phyloP scores from a whole-genome alignment of 2,797 vertebrate species.

The Chromobotia macracanthus region DNA sequence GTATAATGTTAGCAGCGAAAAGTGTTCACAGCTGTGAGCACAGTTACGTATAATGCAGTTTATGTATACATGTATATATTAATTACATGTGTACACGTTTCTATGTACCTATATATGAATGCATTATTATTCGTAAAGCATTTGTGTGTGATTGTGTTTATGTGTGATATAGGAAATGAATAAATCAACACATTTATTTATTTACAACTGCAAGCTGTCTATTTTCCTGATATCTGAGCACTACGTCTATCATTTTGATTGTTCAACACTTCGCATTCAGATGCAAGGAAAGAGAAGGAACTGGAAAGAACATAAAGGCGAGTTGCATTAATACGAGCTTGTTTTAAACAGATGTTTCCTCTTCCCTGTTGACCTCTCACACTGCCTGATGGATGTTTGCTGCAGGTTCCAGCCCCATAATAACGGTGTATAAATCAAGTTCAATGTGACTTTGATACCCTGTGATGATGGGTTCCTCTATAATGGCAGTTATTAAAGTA shows the following conservation, averaged over 20 bases:
- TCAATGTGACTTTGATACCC: conserved; percentile 32
- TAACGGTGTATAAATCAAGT: conserved; percentile 13
- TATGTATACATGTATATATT: neutral
- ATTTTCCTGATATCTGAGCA: neutral
- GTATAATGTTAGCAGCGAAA: conserved; percentile 9
- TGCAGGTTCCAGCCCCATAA: conserved; percentile 26
- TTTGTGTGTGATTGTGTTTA: neutral
- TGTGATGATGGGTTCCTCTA: conserved; percentile 23
- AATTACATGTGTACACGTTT: conserved; percentile 1
- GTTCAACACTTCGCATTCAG: neutral
- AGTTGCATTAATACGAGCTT: neutral
- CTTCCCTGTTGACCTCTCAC: conserved; percentile 28
- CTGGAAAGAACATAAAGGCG: neutral
- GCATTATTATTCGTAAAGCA: neutral
- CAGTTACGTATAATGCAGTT: neutral
- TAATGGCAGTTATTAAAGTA: conserved; percentile 33
- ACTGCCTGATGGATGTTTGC: conserved; percentile 30
- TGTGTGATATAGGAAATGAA: neutral
- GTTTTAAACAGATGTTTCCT: neutral
- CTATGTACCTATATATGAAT: neutral
- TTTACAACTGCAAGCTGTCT: neutral
- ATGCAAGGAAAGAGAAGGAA: neutral
- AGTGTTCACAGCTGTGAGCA: conserved; percentile 29
- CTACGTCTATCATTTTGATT: neutral
- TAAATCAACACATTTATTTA: neutral